These are phyloP conservation scores for Heliconius erato DNA, from an alignment of 2,888 invertebrate genomes.

Conservation along the genomic window DNA sequence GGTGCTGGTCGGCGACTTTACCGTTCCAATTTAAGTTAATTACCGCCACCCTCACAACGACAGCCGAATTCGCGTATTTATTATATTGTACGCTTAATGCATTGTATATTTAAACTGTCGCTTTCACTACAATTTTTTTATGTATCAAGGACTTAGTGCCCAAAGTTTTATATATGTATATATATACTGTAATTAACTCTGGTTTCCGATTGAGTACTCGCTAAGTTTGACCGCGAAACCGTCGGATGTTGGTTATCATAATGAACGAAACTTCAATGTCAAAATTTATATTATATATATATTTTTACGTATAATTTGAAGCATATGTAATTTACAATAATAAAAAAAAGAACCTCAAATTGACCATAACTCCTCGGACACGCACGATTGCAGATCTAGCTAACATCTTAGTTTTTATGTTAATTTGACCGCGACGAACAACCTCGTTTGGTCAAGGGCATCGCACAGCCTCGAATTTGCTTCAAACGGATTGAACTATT, in stretches of 20 bases:
- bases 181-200: neutral
- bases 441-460: conserved; percentile 76
- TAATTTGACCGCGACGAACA: conserved; percentile 69
- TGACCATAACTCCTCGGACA: conserved; percentile 49
- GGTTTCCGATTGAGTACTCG: conserved; percentile 16
- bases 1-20: conserved; percentile 82
- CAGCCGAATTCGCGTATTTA: conserved; percentile 22
- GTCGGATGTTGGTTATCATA: conserved; percentile 17
- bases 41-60: conserved; percentile 65
- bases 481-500: conserved; percentile 62
- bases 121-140: neutral
- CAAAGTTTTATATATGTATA: neutral
- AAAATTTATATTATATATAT: conserved; percentile 16
- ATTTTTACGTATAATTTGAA: conserved; percentile 23
- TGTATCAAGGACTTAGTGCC: neutral
- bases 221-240: conserved; percentile 30
- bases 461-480: conserved; percentile 67
- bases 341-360: conserved; percentile 37
- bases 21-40: conserved; percentile 82
- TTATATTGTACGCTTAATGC: neutral
- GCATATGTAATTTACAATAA: conserved; percentile 27
- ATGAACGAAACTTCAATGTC: conserved; percentile 35
- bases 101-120: conserved; percentile 4
- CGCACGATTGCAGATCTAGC: conserved; percentile 56
- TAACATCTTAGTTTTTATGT: conserved; percentile 58